Percentiles rank a stretch among this genome's conserved stretches.
Conservation (phyloP, 2,113 vertebrate genomes). For the Ptyas mucosa region DNA sequence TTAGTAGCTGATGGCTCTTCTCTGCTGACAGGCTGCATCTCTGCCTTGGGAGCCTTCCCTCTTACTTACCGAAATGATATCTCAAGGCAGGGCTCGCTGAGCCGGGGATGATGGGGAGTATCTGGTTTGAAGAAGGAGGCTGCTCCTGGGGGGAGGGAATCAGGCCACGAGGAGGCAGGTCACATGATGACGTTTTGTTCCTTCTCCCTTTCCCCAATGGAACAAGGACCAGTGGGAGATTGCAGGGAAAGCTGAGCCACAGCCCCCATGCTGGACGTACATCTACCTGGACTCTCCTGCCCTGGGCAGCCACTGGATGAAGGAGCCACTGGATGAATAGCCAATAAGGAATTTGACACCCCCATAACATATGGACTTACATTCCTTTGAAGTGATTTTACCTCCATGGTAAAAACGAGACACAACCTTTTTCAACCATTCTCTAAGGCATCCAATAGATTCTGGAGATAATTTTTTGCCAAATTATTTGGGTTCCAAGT, state of each 20-base stretch:
- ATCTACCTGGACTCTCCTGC: slow-evolving; percentile 89
- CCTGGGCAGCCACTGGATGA: slow-evolving; percentile 91
- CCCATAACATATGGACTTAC: background rate
- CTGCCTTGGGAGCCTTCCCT: background rate
- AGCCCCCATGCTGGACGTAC: slow-evolving; percentile 85
- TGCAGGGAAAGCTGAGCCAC: slow-evolving; percentile 88
- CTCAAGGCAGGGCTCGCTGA: background rate
- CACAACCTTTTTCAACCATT: background rate
- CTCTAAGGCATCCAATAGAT: background rate
- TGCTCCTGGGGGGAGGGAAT: background rate
- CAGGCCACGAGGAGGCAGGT: background rate
- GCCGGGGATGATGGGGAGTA: background rate
- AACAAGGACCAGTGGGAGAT: slow-evolving; percentile 92
- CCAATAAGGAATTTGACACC: background rate
- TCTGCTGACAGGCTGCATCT: background rate
- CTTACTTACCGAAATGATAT: too few relatives aligned
- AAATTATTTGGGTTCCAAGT: background rate
- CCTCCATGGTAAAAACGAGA: background rate
- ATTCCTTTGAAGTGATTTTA: background rate
- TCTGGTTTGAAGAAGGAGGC: background rate
- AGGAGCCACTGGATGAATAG: slow-evolving; percentile 76
- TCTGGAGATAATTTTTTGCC: background rate
- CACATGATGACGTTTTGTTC: background rate
- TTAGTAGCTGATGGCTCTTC: background rate
- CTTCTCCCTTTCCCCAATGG: slow-evolving; percentile 74